Percentiles rank a stretch among this genome's conserved stretches.
Conservation (phyloP, 1,140 invertebrate species). For the Drosophila tropicalis region DNA sequence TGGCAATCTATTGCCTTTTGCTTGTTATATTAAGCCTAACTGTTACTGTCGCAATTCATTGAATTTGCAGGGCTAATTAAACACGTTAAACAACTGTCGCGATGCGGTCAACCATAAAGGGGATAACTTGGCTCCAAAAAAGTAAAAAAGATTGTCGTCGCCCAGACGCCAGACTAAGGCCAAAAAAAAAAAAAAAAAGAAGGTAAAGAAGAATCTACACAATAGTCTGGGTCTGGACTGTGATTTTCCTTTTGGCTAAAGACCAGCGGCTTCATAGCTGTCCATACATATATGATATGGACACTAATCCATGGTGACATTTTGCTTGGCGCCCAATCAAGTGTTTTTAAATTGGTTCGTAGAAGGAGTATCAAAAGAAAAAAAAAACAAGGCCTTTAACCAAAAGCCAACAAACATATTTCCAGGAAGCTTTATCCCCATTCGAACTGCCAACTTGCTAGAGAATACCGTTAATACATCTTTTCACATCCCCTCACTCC, state of each 20-base stretch:
- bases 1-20: conserved; percentile 19
- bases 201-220: conserved; percentile 29
- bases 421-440: conserved; percentile 61
- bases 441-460: conserved; percentile 20
- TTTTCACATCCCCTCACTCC: background rate
- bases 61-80: conserved; percentile 80
- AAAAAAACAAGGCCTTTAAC: background rate
- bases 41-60: conserved; percentile 81
- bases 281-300: conserved; percentile 53
- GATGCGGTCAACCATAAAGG: conserved; percentile 73
- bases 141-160: conserved; percentile 55
- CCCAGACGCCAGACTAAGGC: conserved; percentile 57
- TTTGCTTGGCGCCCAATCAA: conserved; percentile 82
- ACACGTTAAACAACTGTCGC: conserved; percentile 80
- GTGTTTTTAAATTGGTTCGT: conserved; percentile 80
- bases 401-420: conserved; percentile 36
- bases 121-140: conserved; percentile 68
- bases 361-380: conserved; percentile 53
- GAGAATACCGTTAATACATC: conserved; percentile 22
- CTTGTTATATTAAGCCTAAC: conserved; percentile 73
- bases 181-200: conserved; percentile 21
- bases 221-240: conserved; percentile 41
- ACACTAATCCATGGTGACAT: conserved; percentile 66
- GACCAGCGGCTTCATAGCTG: conserved; percentile 81
- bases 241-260: conserved; percentile 66